phyloP scores from a whole-genome alignment of 2,113 vertebrate genomes.

The Tragulus kanchil region DNA sequence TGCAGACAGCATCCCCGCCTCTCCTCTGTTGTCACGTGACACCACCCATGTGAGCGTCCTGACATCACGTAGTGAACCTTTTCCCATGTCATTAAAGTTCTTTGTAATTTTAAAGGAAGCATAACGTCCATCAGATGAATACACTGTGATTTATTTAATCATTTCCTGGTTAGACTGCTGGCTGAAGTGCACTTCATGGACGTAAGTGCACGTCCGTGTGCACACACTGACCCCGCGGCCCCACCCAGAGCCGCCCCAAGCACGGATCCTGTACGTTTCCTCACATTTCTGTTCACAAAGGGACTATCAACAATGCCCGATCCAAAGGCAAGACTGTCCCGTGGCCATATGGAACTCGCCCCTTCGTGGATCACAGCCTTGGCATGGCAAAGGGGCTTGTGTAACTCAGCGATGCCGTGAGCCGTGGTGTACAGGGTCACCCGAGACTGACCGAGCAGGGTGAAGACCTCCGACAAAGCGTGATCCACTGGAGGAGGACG shows the following conservation, averaged over 20 bases:
- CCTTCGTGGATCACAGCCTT: background rate
- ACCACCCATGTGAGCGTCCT: fast-evolving
- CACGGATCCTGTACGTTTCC: background rate
- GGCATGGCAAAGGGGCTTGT: background rate
- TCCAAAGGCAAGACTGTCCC: fast-evolving
- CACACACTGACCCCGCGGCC: background rate
- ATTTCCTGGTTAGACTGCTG: background rate
- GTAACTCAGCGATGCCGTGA: background rate
- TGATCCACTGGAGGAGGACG: background rate
- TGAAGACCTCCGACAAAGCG: background rate
- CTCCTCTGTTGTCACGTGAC: background rate
- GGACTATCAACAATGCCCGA: background rate
- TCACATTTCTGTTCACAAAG: background rate
- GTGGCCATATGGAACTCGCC: fast-evolving
- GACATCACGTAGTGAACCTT: background rate
- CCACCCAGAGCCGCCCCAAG: background rate
- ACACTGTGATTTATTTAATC: no score
- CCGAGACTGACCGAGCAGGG: background rate
- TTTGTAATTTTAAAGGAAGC: background rate
- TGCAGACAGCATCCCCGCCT: background rate
- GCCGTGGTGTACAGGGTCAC: background rate
- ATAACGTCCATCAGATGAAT: background rate
- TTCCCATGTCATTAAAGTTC: background rate
- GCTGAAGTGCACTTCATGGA: background rate
- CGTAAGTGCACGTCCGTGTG: background rate